Evolutionary conservation across 2,797 vertebrate species (phyloP).

Genomic region (Hybognathus amarus): DNA sequence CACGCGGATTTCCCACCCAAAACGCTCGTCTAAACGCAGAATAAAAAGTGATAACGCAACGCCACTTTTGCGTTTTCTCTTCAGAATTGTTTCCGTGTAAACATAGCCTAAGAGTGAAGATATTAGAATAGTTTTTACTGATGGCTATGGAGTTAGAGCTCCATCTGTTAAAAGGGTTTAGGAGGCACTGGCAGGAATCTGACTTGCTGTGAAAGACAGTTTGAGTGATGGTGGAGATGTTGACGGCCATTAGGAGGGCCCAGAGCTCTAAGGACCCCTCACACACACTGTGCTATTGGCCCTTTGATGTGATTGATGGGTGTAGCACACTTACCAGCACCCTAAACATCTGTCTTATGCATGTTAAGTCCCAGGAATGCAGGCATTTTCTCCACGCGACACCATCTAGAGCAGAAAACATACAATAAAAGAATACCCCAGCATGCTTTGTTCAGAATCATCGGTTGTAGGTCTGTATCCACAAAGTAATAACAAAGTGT

Average conservation of each 20-base stretch:
- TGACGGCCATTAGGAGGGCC: constrained; percentile 62
- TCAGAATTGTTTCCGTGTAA: no score
- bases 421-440: constrained; percentile 16
- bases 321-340: constrained; percentile 68
- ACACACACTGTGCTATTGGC: constrained; percentile 66
- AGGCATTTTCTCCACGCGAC: constrained; percentile 66
- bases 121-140: constrained; percentile 26
- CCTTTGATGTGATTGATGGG: constrained; percentile 74
- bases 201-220: constrained; percentile 32
- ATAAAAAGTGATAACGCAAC: no score
- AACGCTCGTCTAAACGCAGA: no score
- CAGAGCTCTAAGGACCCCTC: constrained; percentile 44
- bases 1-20: no score
- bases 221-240: constrained; percentile 48
- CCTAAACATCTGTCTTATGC: constrained; percentile 71
- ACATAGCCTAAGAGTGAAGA: constrained; percentile 1
- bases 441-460: constrained; percentile 63
- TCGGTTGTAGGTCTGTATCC: constrained; percentile 52
- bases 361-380: constrained; percentile 74
- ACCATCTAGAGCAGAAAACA: constrained; percentile 65
- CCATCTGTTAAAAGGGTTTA: background rate
- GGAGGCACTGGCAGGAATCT: constrained; percentile 12
- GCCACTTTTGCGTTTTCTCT: no score
- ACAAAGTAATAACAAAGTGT: background rate
- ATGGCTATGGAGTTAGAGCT: constrained; percentile 17